Percentiles rank a stretch among this genome's conserved stretches.
These are phyloP conservation scores for Pituophis catenifer DNA, from an alignment of 2,113 vertebrate genomes.

Conservation along the genomic window DNA sequence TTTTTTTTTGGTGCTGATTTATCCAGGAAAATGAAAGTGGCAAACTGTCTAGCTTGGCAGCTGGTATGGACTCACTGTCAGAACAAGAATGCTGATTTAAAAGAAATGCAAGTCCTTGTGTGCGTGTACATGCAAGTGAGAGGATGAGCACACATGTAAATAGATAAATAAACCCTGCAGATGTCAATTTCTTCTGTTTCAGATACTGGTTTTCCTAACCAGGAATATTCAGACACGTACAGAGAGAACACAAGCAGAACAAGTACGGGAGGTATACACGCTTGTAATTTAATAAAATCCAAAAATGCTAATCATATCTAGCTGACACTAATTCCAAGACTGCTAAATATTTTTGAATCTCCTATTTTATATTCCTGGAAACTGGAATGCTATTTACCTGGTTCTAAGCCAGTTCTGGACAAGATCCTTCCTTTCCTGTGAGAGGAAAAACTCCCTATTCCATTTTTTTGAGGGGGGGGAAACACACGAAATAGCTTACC, in stretches of 20 bases:
- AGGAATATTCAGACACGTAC: not conserved
- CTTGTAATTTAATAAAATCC: not conserved
- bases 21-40: not conserved
- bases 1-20: not conserved
- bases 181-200: not conserved
- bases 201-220: not conserved
- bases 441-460: not conserved
- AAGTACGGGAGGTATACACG: not conserved
- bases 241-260: not conserved
- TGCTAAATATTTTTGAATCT: not conserved
- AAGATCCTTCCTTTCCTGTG: not conserved
- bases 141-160: not conserved
- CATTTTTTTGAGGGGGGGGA: not conserved
- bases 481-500: not conserved
- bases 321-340: not conserved
- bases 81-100: not conserved
- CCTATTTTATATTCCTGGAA: not conserved
- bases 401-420: not conserved
- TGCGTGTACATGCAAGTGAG: not conserved
- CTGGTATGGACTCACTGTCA: not conserved
- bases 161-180: not conserved
- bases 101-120: not conserved
- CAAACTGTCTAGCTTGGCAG: not conserved
- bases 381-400: not conserved
- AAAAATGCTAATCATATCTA: not conserved